phyloP scores from a whole-genome alignment of 2,113 vertebrate species.

The Sander vitreus region DNA sequence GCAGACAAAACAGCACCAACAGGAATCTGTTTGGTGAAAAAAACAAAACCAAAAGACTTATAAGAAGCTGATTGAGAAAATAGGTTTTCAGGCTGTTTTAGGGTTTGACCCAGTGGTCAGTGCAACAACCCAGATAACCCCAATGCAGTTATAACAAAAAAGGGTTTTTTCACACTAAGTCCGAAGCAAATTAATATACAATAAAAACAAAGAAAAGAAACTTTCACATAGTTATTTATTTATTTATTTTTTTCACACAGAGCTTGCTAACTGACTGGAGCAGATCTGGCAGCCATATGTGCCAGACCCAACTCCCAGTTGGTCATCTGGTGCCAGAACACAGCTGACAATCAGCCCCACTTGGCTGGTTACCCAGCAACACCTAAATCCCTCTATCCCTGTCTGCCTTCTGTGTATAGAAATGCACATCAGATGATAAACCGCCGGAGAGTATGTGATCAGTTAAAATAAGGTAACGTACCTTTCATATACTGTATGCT shows the following conservation, averaged over 20 bases:
- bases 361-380: constrained; percentile 35
- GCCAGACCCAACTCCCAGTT: constrained; percentile 45
- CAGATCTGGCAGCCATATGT: constrained; percentile 32
- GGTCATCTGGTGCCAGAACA: constrained; percentile 42
- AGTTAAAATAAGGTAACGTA: constrained; percentile 20
- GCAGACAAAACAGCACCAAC: not conserved
- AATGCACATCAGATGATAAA: constrained; percentile 10
- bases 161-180: not conserved
- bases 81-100: not conserved
- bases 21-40: not conserved
- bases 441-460: constrained; percentile 14
- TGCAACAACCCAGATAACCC: not conserved
- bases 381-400: constrained; percentile 37
- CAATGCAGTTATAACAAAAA: not conserved
- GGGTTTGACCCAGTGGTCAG: not conserved
- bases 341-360: constrained; percentile 29
- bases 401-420: constrained; percentile 17
- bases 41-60: not conserved
- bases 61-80: not conserved
- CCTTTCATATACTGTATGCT: not conserved
- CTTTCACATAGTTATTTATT: not conserved
- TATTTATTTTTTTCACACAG: not conserved
- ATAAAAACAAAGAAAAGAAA: constrained; percentile 23
- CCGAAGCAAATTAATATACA: not conserved
- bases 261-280: constrained; percentile 29